phyloP scores from a whole-genome alignment of 2,797 vertebrate genomes.

The Malurus splendens region DNA sequence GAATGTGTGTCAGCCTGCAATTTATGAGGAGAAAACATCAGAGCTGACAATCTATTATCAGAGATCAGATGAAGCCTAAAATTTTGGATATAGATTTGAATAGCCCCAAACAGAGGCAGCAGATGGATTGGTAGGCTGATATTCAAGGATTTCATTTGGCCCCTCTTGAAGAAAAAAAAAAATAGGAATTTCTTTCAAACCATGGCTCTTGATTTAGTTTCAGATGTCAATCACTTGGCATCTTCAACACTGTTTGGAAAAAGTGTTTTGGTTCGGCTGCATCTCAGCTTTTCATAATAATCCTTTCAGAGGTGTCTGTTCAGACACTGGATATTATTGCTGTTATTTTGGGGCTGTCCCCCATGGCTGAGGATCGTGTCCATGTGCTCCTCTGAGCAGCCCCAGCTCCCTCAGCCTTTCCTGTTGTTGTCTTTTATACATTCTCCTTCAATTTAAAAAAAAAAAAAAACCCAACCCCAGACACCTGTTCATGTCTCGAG shows the following conservation, averaged over 20 bases:
- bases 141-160: constrained; percentile 29
- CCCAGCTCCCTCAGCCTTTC: not conserved
- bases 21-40: constrained; percentile 51
- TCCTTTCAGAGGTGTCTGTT: constrained; percentile 29
- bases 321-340: not conserved
- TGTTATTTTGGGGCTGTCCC: not conserved
- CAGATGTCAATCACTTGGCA: constrained; percentile 42
- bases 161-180: not conserved
- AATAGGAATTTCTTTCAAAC: constrained; percentile 43
- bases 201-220: constrained; percentile 10
- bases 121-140: constrained; percentile 27
- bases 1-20: constrained; percentile 50
- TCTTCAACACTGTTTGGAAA: constrained; percentile 31
- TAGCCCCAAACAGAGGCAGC: constrained; percentile 22
- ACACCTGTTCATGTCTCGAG: not conserved
- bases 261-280: constrained; percentile 41
- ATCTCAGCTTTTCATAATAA: constrained; percentile 11
- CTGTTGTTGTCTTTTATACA: not conserved
- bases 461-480: fast-evolving
- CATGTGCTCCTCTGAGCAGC: not conserved
- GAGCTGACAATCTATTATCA: constrained; percentile 60
- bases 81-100: constrained; percentile 61
- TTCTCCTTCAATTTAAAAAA: not conserved
- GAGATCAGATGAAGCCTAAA: constrained; percentile 57
- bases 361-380: not conserved